Base-by-base conservation (phyloP, 2,888 invertebrate genomes). In the Ryuthela nishihirai region DNA sequence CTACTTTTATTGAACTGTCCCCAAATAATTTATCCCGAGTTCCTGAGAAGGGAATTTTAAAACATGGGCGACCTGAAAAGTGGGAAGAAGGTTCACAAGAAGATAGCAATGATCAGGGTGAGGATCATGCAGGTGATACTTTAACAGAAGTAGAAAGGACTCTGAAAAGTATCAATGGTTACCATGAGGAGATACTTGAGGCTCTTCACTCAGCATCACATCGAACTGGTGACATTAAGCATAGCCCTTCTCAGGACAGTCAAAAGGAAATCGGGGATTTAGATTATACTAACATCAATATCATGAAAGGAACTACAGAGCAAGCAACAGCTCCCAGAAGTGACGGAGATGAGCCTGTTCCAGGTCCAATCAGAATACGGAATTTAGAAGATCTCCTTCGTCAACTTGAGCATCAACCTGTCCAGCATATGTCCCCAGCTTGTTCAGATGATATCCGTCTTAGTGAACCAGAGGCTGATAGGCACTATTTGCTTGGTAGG, bases 31-130 rank as follows among this genome's bases (percentile, higher is more conserved):
- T 85, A 73, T 78, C 82, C 42, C 86, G 87, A 74, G 78, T 85
- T 67, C 87, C 88, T 69, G 90, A 91, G 78, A 91, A 91, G 77
- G 92, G 92, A 59, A 92, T 92, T 74, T 81, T 92, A 72, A 92
- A 92, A 81, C 65, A 62, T 32, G 41, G n/a, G 20, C 78, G 79
- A 67, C 39, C 41, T 3, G 85, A 85, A 69, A 83, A 83, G 72
- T 87, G 85, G 87, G 73, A 74, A 53, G 73, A 73, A 55, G 58
- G 55, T 6, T 83, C 83, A 41, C 84, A 84, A 72, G 83, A 82
- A 38, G 84, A 85, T 72, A 84, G 83, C 72, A 77, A 62, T 40
- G 56, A 58, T 9, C 43, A 41, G 17, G 58, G 48, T 5, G 63
- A 62, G 15, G 54, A 53, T 25, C 41, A 60, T 24, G 69, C 69